These are phyloP conservation scores for Melipona bicolor DNA, from an alignment of 2,888 invertebrate genomes.

Conservation along the genomic window DNA sequence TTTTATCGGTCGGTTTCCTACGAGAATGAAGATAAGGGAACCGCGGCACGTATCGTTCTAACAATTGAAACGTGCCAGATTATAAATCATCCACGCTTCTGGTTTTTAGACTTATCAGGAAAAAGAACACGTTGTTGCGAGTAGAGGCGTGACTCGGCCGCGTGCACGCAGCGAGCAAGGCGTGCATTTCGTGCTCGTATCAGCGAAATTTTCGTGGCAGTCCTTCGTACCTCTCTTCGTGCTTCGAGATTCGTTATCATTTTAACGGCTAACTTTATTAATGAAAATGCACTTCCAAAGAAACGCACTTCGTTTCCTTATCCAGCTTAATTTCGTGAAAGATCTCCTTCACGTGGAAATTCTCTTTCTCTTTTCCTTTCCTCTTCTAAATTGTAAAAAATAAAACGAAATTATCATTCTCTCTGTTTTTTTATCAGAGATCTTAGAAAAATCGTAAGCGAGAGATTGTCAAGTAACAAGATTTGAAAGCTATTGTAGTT, in stretches of 20 bases:
- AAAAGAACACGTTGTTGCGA: constrained; percentile 43
- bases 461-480: neutral
- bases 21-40: constrained; percentile 36
- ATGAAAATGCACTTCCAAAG: neutral
- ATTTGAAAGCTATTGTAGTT: too few relatives aligned
- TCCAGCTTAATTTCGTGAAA: neutral
- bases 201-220: constrained; percentile 30
- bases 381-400: neutral
- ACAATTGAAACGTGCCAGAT: constrained; percentile 51
- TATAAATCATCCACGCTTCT: constrained; percentile 55
- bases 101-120: constrained; percentile 48
- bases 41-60: constrained; percentile 35
- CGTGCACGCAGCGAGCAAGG: constrained; percentile 42
- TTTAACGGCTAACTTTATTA: neutral
- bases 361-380: neutral
- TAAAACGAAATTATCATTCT: neutral
- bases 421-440: neutral
- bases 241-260: neutral
- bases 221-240: neutral
- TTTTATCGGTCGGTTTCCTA: constrained; percentile 40
- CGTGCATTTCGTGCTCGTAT: constrained; percentile 29
- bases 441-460: neutral
- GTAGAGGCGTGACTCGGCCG: constrained; percentile 36
- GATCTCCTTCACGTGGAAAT: neutral
- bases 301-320: neutral